Evolutionary conservation across 1,140 invertebrate species (phyloP), one percentile per base, ranked within the genome.

Genomic region (Anadara kagoshimensis): DNA sequence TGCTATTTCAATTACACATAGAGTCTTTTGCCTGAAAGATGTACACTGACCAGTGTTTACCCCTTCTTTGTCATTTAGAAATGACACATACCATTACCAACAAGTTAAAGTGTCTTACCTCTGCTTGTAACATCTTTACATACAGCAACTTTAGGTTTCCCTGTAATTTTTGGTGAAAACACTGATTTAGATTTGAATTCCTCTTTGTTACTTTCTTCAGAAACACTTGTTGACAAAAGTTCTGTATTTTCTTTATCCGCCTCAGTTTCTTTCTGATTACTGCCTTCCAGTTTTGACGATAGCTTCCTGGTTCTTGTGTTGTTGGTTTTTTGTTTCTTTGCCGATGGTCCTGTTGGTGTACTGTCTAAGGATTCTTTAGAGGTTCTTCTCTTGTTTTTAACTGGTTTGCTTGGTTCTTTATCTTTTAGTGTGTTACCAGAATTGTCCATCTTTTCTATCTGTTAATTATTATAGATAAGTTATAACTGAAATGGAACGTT

Each of bases 61-160:
- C n/a, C n/a, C n/a, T n/a, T n/a, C n/a, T n/a, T n/a, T n/a, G n/a
- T 16, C 20, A 12, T 20, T 51, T 51, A 0, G 1, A 8, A n/a
- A 51, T 22, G 18, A 16, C 49, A 8, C 22, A 12, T n/a, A 8
- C 49, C 18, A 41, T n/a, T n/a, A 10, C 5, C 20, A 18, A 26
- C 20, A 57, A 65, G 47, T 1, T 49, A 26, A 36, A 43, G 5
- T 53, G 16, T n/a, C 41, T 59, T 75, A 86, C 84, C 79, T 80
- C 84, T 61, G 7, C 66, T 75, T 24, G 83, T 82, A 11, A 86
- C 57, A 69, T 86, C 84, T 70, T 83, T 81, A 63, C 84, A 85
- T 0, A 68, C 49, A 8, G 79, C 71, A 4, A 79, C 29, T 62
- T 44, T 64, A 0, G 51, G 67, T 63, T 69, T 68, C 18, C 61